Base-by-base conservation (phyloP, 2,888 invertebrate genomes). In the Epicampocera succincta region DNA sequence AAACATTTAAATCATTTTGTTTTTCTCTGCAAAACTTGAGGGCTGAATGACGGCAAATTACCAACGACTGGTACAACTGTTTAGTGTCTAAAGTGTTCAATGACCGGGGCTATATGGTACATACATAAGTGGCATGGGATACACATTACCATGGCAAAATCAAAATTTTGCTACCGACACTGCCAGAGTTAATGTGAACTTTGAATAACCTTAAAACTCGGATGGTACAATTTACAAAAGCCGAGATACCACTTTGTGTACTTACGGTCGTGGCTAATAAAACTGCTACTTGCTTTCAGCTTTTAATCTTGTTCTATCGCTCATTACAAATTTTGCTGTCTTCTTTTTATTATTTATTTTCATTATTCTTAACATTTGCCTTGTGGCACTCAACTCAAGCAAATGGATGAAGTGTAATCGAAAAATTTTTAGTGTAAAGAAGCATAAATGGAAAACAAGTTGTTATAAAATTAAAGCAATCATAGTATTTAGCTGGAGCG, bases 401-500 rank as follows among this genome's bases (percentile, higher is more conserved):
- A 60, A 61, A 38, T 38, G 15, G 12, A 50, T 50, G 42, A 6
- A 8, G 9, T n/a, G 60, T 40, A 17, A 40, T 33, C 15, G n/a
- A n/a, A 61, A 60, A 61, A 42, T 17, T 61, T 4, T 5, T 17
- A 1, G 6, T 2, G 4, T 13, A 29, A 63, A 38, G 17, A 56
- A 3, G 12, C 17, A n/a, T 46, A 40, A 71, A 50, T 50, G 9
- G 1, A 58, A 33, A 61, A 68, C 21, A 58, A 40, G 58, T 66
- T 71, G 46, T 61, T 71, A 80, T 80, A 66, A 61, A 76, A 80
- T 80, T 75, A 75, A 80, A 75, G 19, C 75, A 71, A 71, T 54
- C 44, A 75, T 80, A 71, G 74, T 69, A 52, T 48, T 46, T 71
- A 54, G 44, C 72, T 63, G 21, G 9, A n/a, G n/a, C n/a, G n/a